These are phyloP conservation scores for Hylyphantes graminicola DNA, from an alignment of 1,140 invertebrate species.

Conservation along the genomic window DNA sequence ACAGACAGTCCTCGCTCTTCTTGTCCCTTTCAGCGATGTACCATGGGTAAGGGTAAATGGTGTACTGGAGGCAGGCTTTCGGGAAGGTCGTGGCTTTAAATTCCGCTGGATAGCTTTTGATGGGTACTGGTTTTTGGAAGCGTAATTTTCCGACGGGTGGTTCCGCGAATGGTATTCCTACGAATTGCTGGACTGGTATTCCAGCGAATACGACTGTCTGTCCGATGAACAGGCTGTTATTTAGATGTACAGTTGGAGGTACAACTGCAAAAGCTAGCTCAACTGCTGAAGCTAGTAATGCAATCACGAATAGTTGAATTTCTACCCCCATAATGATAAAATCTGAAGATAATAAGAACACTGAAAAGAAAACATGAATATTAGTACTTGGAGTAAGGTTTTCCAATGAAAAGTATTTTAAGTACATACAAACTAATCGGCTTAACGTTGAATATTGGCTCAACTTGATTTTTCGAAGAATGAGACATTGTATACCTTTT, in stretches of 20 bases:
- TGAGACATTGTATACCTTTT: too few relatives aligned
- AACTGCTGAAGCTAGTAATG: too few relatives aligned
- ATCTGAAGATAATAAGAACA: too few relatives aligned
- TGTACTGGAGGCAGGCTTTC: slow-evolving; percentile 73
- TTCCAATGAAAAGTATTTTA: too few relatives aligned
- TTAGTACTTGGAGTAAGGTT: too few relatives aligned
- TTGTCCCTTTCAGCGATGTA: neutral
- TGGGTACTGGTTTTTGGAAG: slow-evolving; percentile 70
- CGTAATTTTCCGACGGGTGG: slow-evolving; percentile 74
- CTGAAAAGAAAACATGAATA: too few relatives aligned
- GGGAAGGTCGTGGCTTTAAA: neutral
- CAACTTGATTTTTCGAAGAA: too few relatives aligned
- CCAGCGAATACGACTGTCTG: neutral
- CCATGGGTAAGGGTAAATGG: slow-evolving; percentile 84
- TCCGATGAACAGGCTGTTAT: neutral
- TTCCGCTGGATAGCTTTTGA: neutral
- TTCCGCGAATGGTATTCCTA: slow-evolving; percentile 79
- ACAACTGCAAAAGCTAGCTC: too few relatives aligned
- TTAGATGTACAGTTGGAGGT: neutral
- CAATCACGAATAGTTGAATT: too few relatives aligned
- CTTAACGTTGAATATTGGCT: too few relatives aligned
- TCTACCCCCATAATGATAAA: too few relatives aligned
- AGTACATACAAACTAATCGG: too few relatives aligned
- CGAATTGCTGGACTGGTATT: slow-evolving; percentile 41
- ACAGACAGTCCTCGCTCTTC: slow-evolving; percentile 86